Base-by-base conservation (phyloP, 2,113 vertebrate genomes). In the Hyaena hyaena region DNA sequence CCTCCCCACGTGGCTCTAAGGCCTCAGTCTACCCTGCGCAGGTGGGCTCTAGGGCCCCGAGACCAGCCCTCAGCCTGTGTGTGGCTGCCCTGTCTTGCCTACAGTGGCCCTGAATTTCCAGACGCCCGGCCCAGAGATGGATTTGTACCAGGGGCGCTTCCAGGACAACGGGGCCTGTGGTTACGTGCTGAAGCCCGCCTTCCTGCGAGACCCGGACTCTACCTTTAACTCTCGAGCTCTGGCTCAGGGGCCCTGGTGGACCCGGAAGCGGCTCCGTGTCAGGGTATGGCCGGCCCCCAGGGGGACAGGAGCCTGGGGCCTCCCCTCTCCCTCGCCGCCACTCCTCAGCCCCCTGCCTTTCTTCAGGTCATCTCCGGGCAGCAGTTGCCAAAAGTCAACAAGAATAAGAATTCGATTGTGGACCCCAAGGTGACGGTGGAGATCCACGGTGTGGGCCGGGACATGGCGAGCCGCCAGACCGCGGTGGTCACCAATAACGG, bases 101-200 rank as follows among this genome's bases (percentile, higher is more conserved):
- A 55, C 93, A 99, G 99, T 99, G 99, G 99, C 99, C 15, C 96
- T 99, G 79, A 99, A 99, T 98, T 99, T 99, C 98, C 99, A 99
- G 99, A 99, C 99, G 3, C 98, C 98, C 17, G 98, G 98, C 86
- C 98, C 99, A 68, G 99, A 99, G 98, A 99, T 99, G 99, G 99
- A 99, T 39, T 71, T 99, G 82, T 99, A 99, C 97, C 99, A 99
- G 98, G 99, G 99, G 12, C 98, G 98, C 7, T 99, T 99, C 98
- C 98, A 99, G 96, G 98, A 99, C 82, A 99, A 99, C 0, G 99
- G 99, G 7, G 98, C 98, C 45, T 99, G 99, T 39, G 99, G 99
- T 61, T 99, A 99, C 45, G 97, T 99, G 97, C 99, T 99, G 97
- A 99, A 99, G 98, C 99, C 99, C 0, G 98, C 99, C 93, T 99